A percentile compares a stretch with the other conserved stretches of the same genome.
These are phyloP conservation scores for Picus viridis DNA, from an alignment of 2,797 vertebrate species.

Conservation along the genomic window DNA sequence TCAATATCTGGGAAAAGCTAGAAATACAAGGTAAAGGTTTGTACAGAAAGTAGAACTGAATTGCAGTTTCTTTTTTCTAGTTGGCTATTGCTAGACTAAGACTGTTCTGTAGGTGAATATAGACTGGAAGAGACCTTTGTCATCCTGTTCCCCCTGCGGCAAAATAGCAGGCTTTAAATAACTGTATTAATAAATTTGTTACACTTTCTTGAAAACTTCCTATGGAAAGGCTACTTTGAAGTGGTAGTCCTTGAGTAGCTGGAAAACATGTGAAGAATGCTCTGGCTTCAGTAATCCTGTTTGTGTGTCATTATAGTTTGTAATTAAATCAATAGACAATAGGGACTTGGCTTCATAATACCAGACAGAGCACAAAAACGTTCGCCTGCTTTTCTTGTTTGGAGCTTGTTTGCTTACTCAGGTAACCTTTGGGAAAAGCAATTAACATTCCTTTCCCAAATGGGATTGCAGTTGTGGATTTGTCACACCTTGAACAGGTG, in stretches of 20 bases:
- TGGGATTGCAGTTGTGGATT: not conserved
- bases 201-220: not conserved
- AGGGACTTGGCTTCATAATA: not conserved
- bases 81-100: not conserved
- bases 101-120: rapidly evolving
- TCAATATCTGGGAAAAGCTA: not conserved
- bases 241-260: not conserved
- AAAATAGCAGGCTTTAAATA: not conserved
- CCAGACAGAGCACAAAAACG: not conserved
- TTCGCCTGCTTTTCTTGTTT: not conserved
- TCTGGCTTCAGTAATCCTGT: not conserved
- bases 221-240: not conserved
- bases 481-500: not conserved
- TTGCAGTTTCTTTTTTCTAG: not conserved
- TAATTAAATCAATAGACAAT: not conserved
- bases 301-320: not conserved
- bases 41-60: not conserved
- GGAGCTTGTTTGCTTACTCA: not conserved
- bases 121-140: not conserved
- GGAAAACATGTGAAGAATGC: rapidly evolving
- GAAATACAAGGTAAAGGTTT: not conserved
- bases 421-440: not conserved
- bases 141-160: not conserved
- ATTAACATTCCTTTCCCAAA: not conserved
- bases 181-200: not conserved